Evolutionary conservation across 1,140 invertebrate genomes (phyloP).

Genomic region (Pomacea maculata): DNA sequence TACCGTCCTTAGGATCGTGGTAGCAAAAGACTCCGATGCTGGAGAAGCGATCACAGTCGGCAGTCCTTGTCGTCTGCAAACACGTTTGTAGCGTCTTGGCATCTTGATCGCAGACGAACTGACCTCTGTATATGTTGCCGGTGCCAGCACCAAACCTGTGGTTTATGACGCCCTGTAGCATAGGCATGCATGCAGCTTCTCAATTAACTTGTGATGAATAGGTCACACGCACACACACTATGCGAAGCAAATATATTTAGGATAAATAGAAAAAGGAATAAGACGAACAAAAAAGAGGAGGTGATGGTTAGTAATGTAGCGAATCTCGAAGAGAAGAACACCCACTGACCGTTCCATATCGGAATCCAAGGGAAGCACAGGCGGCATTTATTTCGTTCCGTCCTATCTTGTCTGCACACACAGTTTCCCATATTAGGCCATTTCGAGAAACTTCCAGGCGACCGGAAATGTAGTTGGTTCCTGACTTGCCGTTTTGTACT

Average conservation of each 20-base stretch:
- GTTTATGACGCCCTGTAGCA: conserved; percentile 7
- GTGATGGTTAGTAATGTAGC: not conserved
- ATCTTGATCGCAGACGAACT: conserved; percentile 76
- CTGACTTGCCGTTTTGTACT: conserved; percentile 1
- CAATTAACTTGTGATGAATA: not conserved
- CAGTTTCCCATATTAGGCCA: conserved; percentile 18
- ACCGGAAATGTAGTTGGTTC: conserved; percentile 5
- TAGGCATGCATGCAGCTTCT: not conserved
- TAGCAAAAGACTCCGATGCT: conserved; percentile 61
- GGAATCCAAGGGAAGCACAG: conserved; percentile 73
- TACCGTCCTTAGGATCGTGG: conserved; percentile 12
- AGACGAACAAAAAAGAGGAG: too few relatives aligned
- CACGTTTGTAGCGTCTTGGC: conserved; percentile 76
- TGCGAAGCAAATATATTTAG: not conserved
- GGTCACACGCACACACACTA: not conserved
- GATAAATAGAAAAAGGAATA: not conserved
- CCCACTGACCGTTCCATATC: conserved; percentile 17
- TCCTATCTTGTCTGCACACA: conserved; percentile 72
- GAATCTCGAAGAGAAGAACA: too few relatives aligned
- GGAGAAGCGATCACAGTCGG: conserved; percentile 76
- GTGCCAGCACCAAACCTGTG: conserved; percentile 66
- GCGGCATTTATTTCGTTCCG: conserved; percentile 74
- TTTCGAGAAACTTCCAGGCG: conserved; percentile 23
- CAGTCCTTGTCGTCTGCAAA: conserved; percentile 77
- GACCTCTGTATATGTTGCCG: conserved; percentile 73